Conservation (phyloP, 2,113 vertebrate species). For the Hirundichthys speculiger region DNA sequence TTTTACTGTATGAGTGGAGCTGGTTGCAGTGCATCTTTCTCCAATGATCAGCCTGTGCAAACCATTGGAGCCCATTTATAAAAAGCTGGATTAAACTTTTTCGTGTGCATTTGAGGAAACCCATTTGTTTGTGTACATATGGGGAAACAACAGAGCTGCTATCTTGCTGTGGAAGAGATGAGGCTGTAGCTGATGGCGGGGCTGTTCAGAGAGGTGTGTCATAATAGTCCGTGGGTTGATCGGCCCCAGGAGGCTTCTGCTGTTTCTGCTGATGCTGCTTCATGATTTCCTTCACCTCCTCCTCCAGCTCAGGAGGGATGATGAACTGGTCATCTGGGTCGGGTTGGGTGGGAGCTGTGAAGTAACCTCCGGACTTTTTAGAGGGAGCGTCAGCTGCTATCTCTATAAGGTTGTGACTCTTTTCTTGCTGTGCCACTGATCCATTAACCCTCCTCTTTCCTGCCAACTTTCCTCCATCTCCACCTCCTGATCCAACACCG, state of each 20-base stretch:
- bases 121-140: constrained; percentile 25
- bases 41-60: constrained; percentile 37
- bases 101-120: constrained; percentile 40
- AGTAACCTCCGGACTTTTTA: constrained; percentile 92
- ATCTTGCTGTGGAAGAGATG: constrained; percentile 7
- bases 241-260: constrained; percentile 82
- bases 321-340: constrained; percentile 98
- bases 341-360: constrained; percentile 93
- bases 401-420: constrained; percentile 96
- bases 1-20: constrained; percentile 48
- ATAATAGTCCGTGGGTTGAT: constrained; percentile 88
- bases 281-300: constrained; percentile 98
- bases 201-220: constrained; percentile 91
- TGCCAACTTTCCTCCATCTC: constrained; percentile 74
- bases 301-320: constrained; percentile 96
- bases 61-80: constrained; percentile 41
- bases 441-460: constrained; percentile 88
- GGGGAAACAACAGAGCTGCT: not conserved
- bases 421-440: constrained; percentile 90
- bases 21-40: constrained; percentile 53
- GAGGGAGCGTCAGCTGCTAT: constrained; percentile 90
- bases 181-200: constrained; percentile 19
- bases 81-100: constrained; percentile 43
- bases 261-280: constrained; percentile 95
- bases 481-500: constrained; percentile 29